phyloP scores from a whole-genome alignment of 1,140 invertebrate genomes.

The Macrosteles quadrilineatus region DNA sequence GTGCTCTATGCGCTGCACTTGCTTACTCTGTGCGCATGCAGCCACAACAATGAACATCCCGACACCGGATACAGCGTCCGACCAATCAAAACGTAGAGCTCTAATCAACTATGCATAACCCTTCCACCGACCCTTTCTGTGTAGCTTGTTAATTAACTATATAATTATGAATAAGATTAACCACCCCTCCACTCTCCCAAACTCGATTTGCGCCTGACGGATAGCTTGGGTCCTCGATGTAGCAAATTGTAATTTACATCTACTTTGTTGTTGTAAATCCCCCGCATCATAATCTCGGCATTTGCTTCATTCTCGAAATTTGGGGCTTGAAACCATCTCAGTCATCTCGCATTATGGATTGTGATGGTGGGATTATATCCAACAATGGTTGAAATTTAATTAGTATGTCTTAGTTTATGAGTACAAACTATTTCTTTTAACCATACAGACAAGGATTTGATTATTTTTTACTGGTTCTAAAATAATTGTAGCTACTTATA shows the following conservation, averaged over 20 bases:
- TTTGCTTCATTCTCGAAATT: too few relatives aligned
- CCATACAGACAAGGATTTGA: too few relatives aligned
- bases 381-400: too few relatives aligned
- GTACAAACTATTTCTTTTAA: too few relatives aligned
- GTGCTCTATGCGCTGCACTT: too few relatives aligned
- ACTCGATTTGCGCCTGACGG: slow-evolving; percentile 6
- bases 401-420: too few relatives aligned
- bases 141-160: slow-evolving; percentile 7
- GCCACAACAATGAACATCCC: background rate
- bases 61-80: background rate
- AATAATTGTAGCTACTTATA: too few relatives aligned
- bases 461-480: too few relatives aligned
- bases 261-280: slow-evolving; percentile 5
- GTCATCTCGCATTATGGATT: too few relatives aligned
- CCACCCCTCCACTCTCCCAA: background rate
- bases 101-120: slow-evolving; percentile 14
- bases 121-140: slow-evolving; percentile 9
- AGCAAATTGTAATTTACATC: slow-evolving; percentile 10
- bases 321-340: too few relatives aligned
- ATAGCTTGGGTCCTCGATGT: background rate
- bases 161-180: slow-evolving; percentile 17
- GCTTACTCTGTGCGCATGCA: background rate
- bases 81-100: background rate
- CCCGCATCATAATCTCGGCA: too few relatives aligned
- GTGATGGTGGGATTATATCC: too few relatives aligned